These are phyloP conservation scores for Sorex fumeus DNA, from an alignment of 2,113 vertebrate genomes.

Conservation along the genomic window DNA sequence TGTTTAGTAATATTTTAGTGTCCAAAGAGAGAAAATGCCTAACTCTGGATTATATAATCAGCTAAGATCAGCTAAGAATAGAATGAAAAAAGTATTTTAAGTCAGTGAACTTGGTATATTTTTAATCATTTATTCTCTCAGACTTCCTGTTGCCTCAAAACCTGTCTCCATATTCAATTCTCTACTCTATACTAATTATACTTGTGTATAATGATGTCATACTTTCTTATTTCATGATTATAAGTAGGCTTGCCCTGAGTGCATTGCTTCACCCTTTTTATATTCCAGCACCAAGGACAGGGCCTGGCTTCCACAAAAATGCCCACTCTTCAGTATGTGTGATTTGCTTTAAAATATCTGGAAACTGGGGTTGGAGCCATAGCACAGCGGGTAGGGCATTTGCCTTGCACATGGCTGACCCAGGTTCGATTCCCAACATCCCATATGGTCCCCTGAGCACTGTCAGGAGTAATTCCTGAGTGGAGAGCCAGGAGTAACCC, in stretches of 20 bases:
- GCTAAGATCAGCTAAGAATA: conserved; percentile 61
- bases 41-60: conserved; percentile 3
- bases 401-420: no score
- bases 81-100: not conserved
- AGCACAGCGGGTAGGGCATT: no score
- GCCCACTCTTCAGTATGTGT: not conserved
- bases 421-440: no score
- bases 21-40: conserved; percentile 35
- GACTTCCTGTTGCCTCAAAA: conserved; percentile 26
- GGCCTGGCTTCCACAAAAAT: not conserved
- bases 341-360: not conserved
- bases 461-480: no score
- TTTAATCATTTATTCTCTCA: not conserved
- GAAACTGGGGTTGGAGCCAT: no score
- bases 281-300: conserved; percentile 52
- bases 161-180: not conserved
- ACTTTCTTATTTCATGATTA: not conserved
- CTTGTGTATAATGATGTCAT: not conserved
- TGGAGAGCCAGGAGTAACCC: no score
- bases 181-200: not conserved
- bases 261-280: not conserved
- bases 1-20: conserved; percentile 38
- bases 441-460: no score
- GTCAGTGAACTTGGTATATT: conserved; percentile 41
- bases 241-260: not conserved